Conservation (phyloP, 2,888 invertebrate species). For the Euproctis similis region DNA sequence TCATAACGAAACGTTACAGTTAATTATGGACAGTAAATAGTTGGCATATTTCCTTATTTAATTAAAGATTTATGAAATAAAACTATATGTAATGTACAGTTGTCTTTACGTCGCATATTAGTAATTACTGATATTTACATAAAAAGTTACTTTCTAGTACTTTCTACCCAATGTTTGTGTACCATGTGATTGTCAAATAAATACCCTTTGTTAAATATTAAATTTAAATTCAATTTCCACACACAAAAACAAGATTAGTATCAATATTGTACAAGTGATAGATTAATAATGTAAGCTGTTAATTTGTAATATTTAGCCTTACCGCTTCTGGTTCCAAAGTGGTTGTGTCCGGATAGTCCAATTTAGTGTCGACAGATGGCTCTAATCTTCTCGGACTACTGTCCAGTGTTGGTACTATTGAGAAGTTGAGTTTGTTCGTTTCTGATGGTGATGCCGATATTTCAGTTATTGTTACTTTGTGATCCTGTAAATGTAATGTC, state of each 20-base stretch:
- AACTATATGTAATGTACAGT: slow-evolving; percentile 17
- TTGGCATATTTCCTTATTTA: no score
- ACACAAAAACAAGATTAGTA: slow-evolving; percentile 38
- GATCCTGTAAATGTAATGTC: slow-evolving; percentile 33
- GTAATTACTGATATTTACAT: slow-evolving; percentile 38
- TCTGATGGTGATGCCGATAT: slow-evolving; percentile 55
- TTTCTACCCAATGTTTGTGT: slow-evolving; percentile 30
- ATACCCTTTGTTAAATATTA: slow-evolving; percentile 54
- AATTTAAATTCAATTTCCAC: slow-evolving; percentile 39
- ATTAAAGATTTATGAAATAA: no score
- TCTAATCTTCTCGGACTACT: slow-evolving; percentile 38
- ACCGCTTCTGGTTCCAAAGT: slow-evolving; percentile 59
- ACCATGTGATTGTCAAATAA: slow-evolving; percentile 31
- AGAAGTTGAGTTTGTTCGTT: slow-evolving; percentile 40
- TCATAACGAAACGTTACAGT: no score
- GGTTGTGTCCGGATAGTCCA: slow-evolving; percentile 40
- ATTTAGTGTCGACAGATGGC: slow-evolving; percentile 24
- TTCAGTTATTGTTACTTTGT: slow-evolving; percentile 60
- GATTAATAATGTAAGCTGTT: slow-evolving; percentile 4
- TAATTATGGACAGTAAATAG: no score
- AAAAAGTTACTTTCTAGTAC: slow-evolving; percentile 38
- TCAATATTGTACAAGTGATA: slow-evolving; percentile 20
- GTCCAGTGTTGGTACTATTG: slow-evolving; percentile 28
- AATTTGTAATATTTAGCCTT: slow-evolving; percentile 23
- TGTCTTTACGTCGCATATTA: slow-evolving; percentile 55